Conservation (phyloP, 2,113 vertebrate genomes). For the Eidolon helvum region DNA sequence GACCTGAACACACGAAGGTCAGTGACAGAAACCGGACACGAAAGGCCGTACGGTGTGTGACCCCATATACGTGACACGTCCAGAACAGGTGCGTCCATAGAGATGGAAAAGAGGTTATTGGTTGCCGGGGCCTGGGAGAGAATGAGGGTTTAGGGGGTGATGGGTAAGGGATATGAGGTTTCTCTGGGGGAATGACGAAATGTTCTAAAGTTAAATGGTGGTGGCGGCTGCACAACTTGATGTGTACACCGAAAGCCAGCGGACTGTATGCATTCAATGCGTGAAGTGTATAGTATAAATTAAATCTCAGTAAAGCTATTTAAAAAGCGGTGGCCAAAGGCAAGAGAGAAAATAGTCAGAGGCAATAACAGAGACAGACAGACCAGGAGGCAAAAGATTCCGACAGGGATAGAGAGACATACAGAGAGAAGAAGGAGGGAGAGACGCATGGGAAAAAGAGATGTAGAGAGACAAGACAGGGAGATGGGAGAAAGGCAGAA, state of each 20-base stretch:
- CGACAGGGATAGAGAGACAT: background rate
- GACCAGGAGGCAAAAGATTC: background rate
- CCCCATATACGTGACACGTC: background rate
- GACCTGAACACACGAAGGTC: background rate
- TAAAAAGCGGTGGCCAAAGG: background rate
- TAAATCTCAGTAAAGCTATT: background rate
- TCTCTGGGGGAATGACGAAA: background rate
- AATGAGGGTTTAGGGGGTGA: no score
- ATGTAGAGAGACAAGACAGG: background rate
- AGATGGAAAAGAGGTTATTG: background rate
- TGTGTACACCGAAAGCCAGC: background rate
- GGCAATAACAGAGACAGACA: background rate
- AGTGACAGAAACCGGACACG: background rate
- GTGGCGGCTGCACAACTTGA: no score
- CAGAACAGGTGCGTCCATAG: background rate
- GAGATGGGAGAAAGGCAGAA: background rate
- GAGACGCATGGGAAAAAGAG: no score
- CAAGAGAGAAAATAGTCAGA: background rate
- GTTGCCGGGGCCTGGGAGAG: background rate
- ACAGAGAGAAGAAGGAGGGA: background rate
- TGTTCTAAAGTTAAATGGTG: background rate
- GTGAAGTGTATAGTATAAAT: background rate
- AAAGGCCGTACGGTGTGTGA: accelerated
- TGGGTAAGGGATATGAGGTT: background rate
- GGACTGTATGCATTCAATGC: background rate